Evolutionary conservation across 2,113 vertebrate species (phyloP), one percentile per base, ranked within the genome.

Genomic region (Spea bombifrons): DNA sequence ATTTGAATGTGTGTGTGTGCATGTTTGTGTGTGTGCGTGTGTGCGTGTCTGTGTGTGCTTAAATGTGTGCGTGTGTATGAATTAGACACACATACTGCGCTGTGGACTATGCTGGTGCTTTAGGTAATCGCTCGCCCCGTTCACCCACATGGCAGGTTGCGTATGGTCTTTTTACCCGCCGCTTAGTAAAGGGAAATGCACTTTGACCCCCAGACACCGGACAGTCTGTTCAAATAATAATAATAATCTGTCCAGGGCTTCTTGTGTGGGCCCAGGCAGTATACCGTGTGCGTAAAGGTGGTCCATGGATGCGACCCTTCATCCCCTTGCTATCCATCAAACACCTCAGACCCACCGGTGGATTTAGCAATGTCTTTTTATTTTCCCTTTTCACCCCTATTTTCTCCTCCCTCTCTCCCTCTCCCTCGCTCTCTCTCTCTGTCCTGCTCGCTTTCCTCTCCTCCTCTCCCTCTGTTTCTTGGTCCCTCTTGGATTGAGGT

Each of bases 401-500:
- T 7, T 10, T 50, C 16, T 7, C 13, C 10, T 78, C 52, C 3
- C 6, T 45, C 45, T 16, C 8, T 13, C 16, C n/a, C 15, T 17
- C 50, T 48, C 47, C 16, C 15, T 44, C 61, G 70, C 5, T 10
- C 59, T 15, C 70, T 52, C 80, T 8, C 49, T 15, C 16, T 50
- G 12, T 66, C 70, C 46, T 30, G 30, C 63, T 49, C 70, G 8
- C 59, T 43, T 43, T 66, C 65, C 75, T 76, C 66, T 70, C 66
- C 47, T 47, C 53, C 67, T 71, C 66, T 44, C 73, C 17, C 10
- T 64, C 73, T 57, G 13, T 69, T 53, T 30, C 66, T 52, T 6
- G 15, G 43, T 75, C 73, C 80, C 74, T 10, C 55, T 52, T 71
- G 68, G 74, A 75, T 75, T 71, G 69, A 76, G 44, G 66, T 71